Evolutionary conservation across 2,113 vertebrate genomes (phyloP).

Genomic region (Phalacrocorax aristotelis): DNA sequence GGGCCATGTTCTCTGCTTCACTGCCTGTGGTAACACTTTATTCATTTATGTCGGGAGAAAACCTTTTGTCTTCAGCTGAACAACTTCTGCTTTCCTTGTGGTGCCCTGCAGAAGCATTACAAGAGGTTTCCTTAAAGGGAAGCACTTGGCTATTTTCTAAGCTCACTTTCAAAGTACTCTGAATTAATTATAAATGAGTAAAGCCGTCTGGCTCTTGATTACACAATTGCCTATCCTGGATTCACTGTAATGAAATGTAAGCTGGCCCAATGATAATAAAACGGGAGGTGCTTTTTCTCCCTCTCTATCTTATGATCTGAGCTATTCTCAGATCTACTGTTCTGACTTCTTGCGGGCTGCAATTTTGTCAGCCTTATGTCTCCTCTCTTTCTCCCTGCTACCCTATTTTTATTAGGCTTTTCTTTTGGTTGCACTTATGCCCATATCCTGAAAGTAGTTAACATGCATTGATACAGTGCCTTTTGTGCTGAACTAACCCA

Average conservation of each 20-base stretch:
- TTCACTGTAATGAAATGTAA: constrained; percentile 23
- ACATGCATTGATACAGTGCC: constrained; percentile 8
- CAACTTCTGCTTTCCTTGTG: neutral
- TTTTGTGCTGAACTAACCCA: constrained; percentile 4
- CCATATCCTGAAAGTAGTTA: constrained; percentile 8
- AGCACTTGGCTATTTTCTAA: constrained; percentile 57
- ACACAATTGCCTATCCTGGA: constrained; percentile 35
- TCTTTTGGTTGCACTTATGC: neutral
- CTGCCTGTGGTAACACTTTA: constrained; percentile 48
- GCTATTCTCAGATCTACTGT: constrained; percentile 24
- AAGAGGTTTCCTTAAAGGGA: constrained; percentile 59
- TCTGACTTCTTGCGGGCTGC: neutral
- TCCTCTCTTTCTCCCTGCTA: neutral
- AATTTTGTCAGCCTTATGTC: neutral
- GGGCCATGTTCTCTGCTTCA: constrained; percentile 1
- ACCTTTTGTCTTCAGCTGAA: constrained; percentile 55
- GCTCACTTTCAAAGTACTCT: constrained; percentile 65
- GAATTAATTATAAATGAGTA: constrained; percentile 70
- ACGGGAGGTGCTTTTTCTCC: neutral
- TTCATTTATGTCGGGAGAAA: constrained; percentile 42
- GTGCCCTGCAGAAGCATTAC: constrained; percentile 33
- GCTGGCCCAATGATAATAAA: neutral
- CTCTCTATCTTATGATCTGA: neutral
- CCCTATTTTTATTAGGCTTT: constrained; percentile 14
- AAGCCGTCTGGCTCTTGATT: constrained; percentile 58